Percentiles rank a stretch among this genome's conserved stretches.
Evolutionary conservation across 2,797 vertebrate genomes (phyloP).

Genomic region (Scyliorhinus canicula): DNA sequence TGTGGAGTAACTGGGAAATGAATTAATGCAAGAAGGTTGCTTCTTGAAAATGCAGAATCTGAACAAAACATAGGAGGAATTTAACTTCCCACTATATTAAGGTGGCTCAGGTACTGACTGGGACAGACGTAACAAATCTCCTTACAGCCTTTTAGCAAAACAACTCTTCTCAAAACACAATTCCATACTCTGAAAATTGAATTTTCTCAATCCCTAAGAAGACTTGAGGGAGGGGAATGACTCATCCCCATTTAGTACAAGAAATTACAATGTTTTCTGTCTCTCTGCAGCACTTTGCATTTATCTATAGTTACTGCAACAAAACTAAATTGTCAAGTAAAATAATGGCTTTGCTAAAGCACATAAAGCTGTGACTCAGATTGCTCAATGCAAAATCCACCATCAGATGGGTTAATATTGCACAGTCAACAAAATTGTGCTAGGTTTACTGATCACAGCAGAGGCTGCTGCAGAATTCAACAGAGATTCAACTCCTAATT

Average conservation of each 20-base stretch:
- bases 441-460: not conserved
- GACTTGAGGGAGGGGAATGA: not conserved
- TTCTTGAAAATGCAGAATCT: not conserved
- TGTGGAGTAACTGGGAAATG: not conserved
- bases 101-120: not conserved
- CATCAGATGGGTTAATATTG: not conserved
- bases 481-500: not conserved
- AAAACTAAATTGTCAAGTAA: not conserved
- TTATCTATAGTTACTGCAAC: not conserved
- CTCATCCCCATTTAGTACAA: not conserved
- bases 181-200: not conserved
- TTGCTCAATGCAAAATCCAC: not conserved
- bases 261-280: not conserved
- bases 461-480: not conserved
- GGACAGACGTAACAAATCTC: not conserved
- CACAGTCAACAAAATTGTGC: not conserved
- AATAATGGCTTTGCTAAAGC: not conserved
- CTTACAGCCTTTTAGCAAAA: not conserved
- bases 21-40: not conserved
- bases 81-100: not conserved
- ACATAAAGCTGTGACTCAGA: not conserved
- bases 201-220: not conserved
- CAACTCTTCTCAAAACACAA: not conserved
- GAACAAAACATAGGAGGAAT: not conserved
- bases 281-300: not conserved